Percentiles rank a stretch among this genome's conserved stretches.
Conservation (phyloP, 2,113 vertebrate species). For the Tinamus guttatus region DNA sequence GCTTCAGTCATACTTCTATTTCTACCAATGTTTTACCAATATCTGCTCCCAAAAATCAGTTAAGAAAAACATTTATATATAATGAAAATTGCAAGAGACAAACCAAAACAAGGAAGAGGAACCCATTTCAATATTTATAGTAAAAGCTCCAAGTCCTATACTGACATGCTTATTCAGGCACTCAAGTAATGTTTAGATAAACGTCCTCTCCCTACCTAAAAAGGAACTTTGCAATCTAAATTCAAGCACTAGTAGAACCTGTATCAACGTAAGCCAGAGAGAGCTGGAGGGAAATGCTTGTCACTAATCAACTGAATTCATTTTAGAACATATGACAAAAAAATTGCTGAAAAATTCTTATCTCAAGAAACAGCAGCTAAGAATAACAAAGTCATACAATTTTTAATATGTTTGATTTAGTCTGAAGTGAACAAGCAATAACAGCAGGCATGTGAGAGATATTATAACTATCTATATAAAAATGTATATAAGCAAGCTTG, state of each 20-base stretch:
- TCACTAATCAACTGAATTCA: not conserved
- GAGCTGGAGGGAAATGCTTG: not conserved
- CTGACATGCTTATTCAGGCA: not conserved
- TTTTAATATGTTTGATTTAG: not conserved
- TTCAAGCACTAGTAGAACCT: not conserved
- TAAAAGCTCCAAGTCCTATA: not conserved
- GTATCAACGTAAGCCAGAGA: not conserved
- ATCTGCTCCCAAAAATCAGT: not conserved
- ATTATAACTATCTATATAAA: not conserved
- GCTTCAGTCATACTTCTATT: not conserved
- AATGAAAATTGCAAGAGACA: not conserved
- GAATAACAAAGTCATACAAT: not conserved
- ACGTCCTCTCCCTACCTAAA: not conserved
- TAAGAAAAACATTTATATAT: too few relatives aligned
- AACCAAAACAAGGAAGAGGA: not conserved
- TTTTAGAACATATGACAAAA: accelerated
- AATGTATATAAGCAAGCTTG: not conserved
- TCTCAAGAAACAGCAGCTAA: not conserved
- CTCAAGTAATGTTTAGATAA: not conserved
- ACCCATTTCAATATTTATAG: not conserved
- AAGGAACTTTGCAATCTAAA: not conserved
- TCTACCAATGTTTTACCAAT: not conserved
- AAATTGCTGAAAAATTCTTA: not conserved
- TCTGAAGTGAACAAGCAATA: not conserved
- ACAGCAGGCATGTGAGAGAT: not conserved